These are phyloP conservation scores for Pseudocheirus occidentalis DNA, from an alignment of 2,797 vertebrate species.

Conservation along the genomic window DNA sequence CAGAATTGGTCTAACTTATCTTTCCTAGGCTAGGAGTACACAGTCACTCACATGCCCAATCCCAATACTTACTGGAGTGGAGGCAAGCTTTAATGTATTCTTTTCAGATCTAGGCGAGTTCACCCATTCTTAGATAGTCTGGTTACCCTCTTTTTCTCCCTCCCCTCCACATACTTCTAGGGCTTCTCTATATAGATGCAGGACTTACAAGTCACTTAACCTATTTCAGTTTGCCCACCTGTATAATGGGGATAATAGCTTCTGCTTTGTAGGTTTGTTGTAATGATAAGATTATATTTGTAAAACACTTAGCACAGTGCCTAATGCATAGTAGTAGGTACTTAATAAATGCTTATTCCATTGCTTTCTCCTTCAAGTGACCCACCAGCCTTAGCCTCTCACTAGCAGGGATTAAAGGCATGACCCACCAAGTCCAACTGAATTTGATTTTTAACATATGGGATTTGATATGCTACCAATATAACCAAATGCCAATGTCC, in stretches of 20 bases:
- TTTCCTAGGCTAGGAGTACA: not conserved
- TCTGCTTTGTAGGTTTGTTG: not conserved
- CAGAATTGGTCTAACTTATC: not conserved
- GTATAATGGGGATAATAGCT: not conserved
- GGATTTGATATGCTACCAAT: not conserved
- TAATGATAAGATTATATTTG: not conserved
- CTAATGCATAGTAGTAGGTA: not conserved
- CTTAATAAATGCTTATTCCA: not conserved
- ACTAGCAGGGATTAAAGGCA: not conserved
- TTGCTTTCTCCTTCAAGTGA: not conserved
- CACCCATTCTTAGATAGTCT: not conserved
- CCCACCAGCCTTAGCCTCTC: not conserved
- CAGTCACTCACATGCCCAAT: not conserved
- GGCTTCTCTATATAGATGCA: not conserved
- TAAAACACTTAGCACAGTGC: not conserved
- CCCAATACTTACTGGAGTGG: not conserved
- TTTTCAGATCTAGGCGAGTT: not conserved
- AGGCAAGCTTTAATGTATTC: not conserved
- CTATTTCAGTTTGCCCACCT: not conserved
- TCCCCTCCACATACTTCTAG: too few species aligned
- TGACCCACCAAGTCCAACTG: not conserved
- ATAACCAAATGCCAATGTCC: not conserved
- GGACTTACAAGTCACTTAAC: not conserved
- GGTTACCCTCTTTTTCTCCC: accelerated
- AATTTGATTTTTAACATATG: not conserved